Evolutionary conservation across 2,797 vertebrate species (phyloP), one percentile per base, ranked within the genome.

Genomic region (Discoglossus pictus): DNA sequence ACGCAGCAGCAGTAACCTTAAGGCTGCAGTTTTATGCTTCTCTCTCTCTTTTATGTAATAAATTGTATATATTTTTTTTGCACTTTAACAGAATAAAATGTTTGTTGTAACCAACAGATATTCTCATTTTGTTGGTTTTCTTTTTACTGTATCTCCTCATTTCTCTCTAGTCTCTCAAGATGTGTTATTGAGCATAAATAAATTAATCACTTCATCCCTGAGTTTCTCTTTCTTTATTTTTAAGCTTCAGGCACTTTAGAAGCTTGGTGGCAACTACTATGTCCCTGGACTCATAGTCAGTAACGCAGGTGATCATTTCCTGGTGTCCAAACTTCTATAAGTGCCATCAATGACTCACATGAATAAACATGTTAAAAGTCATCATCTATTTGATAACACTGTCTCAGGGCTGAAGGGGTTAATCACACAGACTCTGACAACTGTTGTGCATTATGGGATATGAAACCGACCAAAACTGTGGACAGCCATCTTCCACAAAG

Each of bases 1-100:
- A 89, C 87, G 87, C 83, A 90, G 88, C 88, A 89, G 87, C 89
- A 85, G 87, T 86, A 84, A 82, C 76, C 81, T 86, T 89, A 86
- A 84, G 92, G 90, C 92, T 92, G 91, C 86, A 79, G 89, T 87
- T 88, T 79, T 88, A 87, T 82, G 87, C 92, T 91, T 91, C 89
- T 92, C 92, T 88, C 88, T 89, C 82, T 85, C 86, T 89, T 46
- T 72, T 71, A 72, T 61, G 62, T 72, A 64, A 58, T 58, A 64
- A 62, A 63, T 74, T 73, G 47, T 82, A 68, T 74, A 35, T 75
- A 75, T 68, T 80, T 76, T 92, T 87, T 84, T 84, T 85, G 74
- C 78, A 78, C 87, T 87, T 87, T 81, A 74, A 88, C 81, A 79
- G 78, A 80, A 90, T 65, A 80, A 79, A 81, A 86, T 78, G 79